A percentile compares a stretch with the other conserved stretches of the same genome.
These are phyloP conservation scores for Pica pica DNA, from an alignment of 2,113 vertebrate species.

Conservation along the genomic window DNA sequence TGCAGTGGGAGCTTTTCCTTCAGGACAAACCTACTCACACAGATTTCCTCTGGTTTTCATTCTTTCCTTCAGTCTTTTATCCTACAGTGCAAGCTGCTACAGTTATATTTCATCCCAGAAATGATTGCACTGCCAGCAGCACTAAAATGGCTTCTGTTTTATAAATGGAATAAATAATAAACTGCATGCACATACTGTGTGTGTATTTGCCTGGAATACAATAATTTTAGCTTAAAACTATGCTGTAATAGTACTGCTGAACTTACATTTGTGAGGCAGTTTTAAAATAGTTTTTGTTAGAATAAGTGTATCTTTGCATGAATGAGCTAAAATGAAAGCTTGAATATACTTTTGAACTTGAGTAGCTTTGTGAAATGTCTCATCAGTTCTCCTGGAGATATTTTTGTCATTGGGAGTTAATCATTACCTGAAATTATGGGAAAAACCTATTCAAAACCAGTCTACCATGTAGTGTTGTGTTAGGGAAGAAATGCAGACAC, in stretches of 20 bases:
- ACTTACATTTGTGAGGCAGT: not conserved
- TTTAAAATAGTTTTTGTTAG: not conserved
- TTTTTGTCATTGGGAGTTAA: constrained; percentile 66
- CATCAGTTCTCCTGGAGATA: constrained; percentile 11
- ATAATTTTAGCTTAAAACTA: not conserved
- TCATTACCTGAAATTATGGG: constrained; percentile 52
- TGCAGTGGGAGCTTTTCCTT: not conserved
- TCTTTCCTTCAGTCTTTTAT: not conserved
- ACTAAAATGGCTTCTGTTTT: not conserved
- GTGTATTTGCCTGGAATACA: not conserved
- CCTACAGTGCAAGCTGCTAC: not conserved
- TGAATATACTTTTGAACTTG: not conserved
- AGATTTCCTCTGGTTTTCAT: not conserved
- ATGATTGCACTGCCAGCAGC: not conserved
- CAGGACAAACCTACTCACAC: not conserved
- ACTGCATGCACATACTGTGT: not conserved
- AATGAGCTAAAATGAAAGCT: not conserved
- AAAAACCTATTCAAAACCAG: constrained; percentile 1
- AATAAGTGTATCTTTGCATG: not conserved
- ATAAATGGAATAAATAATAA: not conserved
- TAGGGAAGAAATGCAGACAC: constrained; percentile 56
- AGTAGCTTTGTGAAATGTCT: not conserved
- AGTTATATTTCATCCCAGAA: not conserved
- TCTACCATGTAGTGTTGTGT: not conserved
- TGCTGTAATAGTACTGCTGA: not conserved